These are phyloP conservation scores for Scylla paramamosain DNA, from an alignment of 1,140 invertebrate species.

Conservation along the genomic window DNA sequence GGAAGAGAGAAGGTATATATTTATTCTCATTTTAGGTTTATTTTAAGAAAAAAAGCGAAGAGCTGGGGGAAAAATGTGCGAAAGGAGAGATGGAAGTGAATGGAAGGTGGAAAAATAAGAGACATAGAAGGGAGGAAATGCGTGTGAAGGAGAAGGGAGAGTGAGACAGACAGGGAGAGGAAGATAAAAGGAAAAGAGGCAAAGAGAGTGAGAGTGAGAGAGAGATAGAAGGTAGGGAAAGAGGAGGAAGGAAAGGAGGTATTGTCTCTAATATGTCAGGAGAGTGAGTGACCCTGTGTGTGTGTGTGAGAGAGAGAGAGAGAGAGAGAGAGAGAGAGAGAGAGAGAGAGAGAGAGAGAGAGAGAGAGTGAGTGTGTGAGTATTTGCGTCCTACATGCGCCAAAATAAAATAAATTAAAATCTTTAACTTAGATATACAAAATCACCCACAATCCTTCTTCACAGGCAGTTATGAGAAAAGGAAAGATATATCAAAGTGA, in stretches of 20 bases:
- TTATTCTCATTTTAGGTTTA: too few relatives aligned
- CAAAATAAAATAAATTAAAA: too few relatives aligned
- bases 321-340: conserved; percentile 48
- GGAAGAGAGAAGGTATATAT: not conserved
- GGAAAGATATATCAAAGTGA: too few relatives aligned
- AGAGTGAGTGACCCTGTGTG: not conserved
- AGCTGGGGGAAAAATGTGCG: not conserved
- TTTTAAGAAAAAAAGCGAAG: not conserved
- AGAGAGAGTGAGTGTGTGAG: conserved; percentile 35
- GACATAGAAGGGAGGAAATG: not conserved
- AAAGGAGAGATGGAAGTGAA: not conserved
- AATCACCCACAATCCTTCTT: too few relatives aligned
- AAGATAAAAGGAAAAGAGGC: conserved; percentile 25
- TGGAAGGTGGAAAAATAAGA: not conserved
- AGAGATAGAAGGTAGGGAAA: not conserved
- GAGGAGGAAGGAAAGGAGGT: not conserved
- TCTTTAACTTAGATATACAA: too few relatives aligned
- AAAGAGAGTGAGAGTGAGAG: conserved; percentile 7
- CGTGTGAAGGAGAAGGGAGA: not conserved
- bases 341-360: not conserved
- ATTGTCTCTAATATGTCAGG: not conserved
- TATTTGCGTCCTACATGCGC: not conserved
- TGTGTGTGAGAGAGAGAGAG: not conserved
- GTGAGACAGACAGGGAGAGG: not conserved
- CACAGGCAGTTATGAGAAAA: too few relatives aligned